Conservation (phyloP, 2,888 invertebrate species). For the Tolmerus cingulatus region DNA sequence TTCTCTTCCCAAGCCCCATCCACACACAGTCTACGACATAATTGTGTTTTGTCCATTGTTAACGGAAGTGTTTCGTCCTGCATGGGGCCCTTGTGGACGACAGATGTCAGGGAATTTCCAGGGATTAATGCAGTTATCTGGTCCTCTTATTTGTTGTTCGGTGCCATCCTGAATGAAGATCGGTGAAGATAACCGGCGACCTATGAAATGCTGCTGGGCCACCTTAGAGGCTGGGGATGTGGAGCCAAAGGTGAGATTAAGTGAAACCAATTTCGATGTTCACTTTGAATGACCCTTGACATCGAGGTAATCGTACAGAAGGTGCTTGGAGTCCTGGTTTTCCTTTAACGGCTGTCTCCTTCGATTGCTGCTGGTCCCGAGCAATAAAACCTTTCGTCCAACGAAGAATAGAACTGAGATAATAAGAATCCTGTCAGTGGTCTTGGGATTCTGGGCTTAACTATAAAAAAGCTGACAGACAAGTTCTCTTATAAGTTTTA, state of each 20-base stretch:
- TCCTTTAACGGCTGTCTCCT: background rate
- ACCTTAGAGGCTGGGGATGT: background rate
- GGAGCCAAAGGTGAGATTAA: background rate
- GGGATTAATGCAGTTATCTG: background rate
- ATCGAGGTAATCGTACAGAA: background rate
- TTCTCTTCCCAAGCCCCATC: background rate
- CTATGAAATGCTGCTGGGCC: background rate
- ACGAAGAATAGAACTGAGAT: background rate
- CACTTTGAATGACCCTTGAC: background rate
- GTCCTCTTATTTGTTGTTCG: background rate
- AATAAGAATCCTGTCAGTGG: background rate
- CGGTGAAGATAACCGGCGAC: background rate
- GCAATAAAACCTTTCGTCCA: background rate
- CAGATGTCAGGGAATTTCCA: conserved; percentile 1
- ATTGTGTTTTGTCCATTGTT: background rate
- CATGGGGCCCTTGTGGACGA: background rate
- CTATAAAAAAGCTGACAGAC: background rate
- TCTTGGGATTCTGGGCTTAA: background rate
- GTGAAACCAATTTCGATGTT: background rate
- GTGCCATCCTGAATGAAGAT: background rate
- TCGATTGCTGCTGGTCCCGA: background rate
- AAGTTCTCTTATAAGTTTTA: background rate
- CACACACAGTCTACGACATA: background rate
- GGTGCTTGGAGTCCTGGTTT: background rate
- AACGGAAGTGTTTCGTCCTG: background rate